Evolutionary conservation across 2,113 vertebrate species (phyloP).

Genomic region (Lethenteron camtschaticum): DNA sequence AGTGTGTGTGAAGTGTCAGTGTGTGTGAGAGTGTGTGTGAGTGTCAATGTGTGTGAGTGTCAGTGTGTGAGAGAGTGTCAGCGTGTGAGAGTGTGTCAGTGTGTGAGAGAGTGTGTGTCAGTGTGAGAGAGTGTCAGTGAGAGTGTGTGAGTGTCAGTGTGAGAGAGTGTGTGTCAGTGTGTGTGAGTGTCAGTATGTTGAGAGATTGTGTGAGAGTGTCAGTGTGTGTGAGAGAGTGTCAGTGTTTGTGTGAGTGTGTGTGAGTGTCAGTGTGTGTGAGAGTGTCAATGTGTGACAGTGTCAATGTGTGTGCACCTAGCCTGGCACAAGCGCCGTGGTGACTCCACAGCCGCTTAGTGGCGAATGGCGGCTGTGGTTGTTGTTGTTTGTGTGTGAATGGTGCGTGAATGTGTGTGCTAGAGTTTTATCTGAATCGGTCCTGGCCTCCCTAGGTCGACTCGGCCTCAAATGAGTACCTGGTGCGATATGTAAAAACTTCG

Average conservation of each 20-base stretch:
- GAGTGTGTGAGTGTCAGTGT: conserved; percentile 1
- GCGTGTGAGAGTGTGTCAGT: background rate
- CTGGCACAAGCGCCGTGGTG: too few relatives aligned
- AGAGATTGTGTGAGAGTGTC: too few relatives aligned
- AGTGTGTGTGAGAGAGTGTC: background rate
- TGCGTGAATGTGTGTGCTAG: too few relatives aligned
- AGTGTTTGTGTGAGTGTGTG: background rate
- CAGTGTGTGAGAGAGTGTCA: background rate
- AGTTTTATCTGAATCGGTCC: too few relatives aligned
- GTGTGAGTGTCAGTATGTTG: too few relatives aligned
- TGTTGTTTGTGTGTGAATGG: too few relatives aligned
- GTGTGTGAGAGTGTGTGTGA: background rate
- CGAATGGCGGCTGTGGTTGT: too few relatives aligned
- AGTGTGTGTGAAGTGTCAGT: background rate
- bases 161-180: conserved; percentile 1
- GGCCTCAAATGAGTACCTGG: too few relatives aligned
- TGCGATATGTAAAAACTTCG: too few relatives aligned
- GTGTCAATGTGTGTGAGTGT: background rate
- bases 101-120: too few relatives aligned
- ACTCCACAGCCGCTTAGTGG: too few relatives aligned
- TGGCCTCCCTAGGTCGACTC: too few relatives aligned
- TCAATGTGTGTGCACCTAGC: background rate
- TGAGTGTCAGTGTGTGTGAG: background rate
- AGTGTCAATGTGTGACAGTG: background rate
- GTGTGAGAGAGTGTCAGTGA: background rate